Evolutionary conservation across 2,888 invertebrate species (phyloP).

Genomic region (Dioctria linearis): DNA sequence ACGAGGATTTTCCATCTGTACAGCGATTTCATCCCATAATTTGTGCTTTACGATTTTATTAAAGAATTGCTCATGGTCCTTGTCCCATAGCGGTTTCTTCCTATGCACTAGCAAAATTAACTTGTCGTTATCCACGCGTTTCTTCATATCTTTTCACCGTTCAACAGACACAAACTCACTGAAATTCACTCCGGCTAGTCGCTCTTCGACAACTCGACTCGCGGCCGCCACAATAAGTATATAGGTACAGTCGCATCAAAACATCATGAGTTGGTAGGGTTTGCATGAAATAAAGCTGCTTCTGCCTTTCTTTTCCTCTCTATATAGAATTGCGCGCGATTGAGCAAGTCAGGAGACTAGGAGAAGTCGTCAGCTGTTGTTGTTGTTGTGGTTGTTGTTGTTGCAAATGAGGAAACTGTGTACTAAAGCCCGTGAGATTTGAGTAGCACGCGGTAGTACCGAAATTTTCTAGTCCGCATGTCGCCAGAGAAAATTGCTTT

Average conservation of each 20-base stretch:
- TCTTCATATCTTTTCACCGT: not conserved
- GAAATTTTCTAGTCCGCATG: no score
- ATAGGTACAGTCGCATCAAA: not conserved
- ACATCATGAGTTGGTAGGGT: not conserved
- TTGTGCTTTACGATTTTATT: not conserved
- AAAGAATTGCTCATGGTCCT: no score
- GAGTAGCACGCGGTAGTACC: no score
- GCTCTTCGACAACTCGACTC: not conserved
- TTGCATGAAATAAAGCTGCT: not conserved
- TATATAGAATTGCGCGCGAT: not conserved
- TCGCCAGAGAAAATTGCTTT: no score
- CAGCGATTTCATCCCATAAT: slow-evolving; percentile 11
- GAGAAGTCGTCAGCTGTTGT: no score
- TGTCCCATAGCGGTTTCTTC: slow-evolving; percentile 2
- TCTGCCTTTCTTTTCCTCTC: no score
- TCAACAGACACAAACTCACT: not conserved
- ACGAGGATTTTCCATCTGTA: not conserved
- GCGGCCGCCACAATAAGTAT: not conserved
- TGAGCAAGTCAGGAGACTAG: not conserved
- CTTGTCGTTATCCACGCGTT: not conserved
- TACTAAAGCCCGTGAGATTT: no score
- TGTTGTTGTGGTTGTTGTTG: no score
- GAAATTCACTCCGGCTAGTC: not conserved
- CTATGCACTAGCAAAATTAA: not conserved
- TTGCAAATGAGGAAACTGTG: no score